Evolutionary conservation across 2,797 vertebrate species (phyloP).

Genomic region (Mallotus villosus): DNA sequence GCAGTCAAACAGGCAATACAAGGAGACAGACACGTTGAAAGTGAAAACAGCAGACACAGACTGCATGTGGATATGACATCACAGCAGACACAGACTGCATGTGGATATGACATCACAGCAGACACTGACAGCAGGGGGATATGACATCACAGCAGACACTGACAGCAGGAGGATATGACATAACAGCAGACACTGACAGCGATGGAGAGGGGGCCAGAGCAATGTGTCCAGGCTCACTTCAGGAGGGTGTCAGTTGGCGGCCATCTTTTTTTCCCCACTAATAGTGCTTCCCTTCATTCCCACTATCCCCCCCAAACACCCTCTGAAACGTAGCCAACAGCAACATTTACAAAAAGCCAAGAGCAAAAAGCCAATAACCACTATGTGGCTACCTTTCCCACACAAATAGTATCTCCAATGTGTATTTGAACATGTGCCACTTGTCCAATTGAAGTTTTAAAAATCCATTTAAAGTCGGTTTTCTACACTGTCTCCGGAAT

Average conservation of each 20-base stretch:
- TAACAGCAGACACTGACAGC: conserved; percentile 27
- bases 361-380: too few relatives aligned
- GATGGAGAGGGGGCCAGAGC: conserved; percentile 69
- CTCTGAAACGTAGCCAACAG: neutral
- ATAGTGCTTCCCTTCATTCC: conserved; percentile 22
- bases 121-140: neutral
- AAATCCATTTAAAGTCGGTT: conserved; percentile 26
- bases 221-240: conserved; percentile 31
- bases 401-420: too few relatives aligned
- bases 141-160: conserved; percentile 26
- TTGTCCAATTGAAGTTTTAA: conserved; percentile 17
- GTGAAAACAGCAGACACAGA: conserved; percentile 34
- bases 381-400: too few relatives aligned
- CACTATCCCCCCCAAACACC: neutral
- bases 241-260: conserved; percentile 10
- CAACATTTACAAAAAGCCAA: too few relatives aligned
- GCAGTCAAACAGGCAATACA: conserved; percentile 24
- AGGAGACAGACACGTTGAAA: conserved; percentile 20
- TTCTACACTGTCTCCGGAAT: conserved; percentile 69
- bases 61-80: conserved; percentile 23
- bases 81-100: conserved; percentile 33
- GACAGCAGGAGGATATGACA: conserved; percentile 36
- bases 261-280: neutral
- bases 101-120: conserved; percentile 20
- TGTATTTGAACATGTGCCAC: neutral